Evolutionary conservation across 2,888 invertebrate species (phyloP).

Genomic region (Hofmannophila pseudospretella): DNA sequence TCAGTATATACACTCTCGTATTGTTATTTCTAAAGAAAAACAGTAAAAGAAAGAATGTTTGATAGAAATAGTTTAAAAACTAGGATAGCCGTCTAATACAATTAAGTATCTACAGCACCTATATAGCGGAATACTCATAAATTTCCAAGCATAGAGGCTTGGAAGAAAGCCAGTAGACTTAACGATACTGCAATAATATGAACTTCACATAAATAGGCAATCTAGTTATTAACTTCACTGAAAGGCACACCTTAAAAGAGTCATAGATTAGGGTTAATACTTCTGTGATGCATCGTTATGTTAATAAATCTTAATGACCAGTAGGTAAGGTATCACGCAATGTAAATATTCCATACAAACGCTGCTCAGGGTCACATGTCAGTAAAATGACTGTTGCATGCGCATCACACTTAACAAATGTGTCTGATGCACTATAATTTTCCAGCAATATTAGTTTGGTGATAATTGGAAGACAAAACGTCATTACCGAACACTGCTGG

Average conservation of each 20-base stretch:
- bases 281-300: constrained; percentile 6
- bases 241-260: constrained; percentile 3
- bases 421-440: constrained; percentile 1
- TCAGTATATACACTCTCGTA: no score
- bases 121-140: constrained; percentile 1
- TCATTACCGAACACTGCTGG: neutral
- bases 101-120: no score
- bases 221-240: no score
- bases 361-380: constrained; percentile 3
- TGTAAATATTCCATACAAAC: constrained; percentile 4
- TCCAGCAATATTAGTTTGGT: constrained; percentile 1
- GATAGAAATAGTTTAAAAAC: no score
- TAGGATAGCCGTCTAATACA: constrained; percentile 1
- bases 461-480: constrained; percentile 5
- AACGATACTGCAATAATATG: neutral
- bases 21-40: no score
- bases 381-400: constrained; percentile 2
- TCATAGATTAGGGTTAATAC: constrained; percentile 7
- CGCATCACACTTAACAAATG: constrained; percentile 1
- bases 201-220: no score
- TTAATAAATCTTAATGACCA: constrained; percentile 7
- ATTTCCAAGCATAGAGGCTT: neutral
- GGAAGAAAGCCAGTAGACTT: neutral
- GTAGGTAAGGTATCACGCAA: no score
- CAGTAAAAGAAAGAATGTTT: no score